phyloP scores from a whole-genome alignment of 2,113 vertebrate species.

The Crocuta crocuta region DNA sequence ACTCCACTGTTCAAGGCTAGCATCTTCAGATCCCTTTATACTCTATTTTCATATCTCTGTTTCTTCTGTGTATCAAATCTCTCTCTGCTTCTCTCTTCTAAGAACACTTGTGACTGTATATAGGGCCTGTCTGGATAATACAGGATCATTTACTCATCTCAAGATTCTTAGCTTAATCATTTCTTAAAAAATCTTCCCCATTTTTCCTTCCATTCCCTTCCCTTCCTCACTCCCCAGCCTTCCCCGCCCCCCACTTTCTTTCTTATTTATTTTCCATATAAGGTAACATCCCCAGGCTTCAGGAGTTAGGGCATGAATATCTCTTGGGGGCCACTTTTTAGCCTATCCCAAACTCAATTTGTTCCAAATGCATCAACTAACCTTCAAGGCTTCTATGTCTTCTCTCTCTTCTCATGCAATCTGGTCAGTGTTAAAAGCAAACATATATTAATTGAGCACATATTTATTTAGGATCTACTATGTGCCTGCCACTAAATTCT shows the following conservation, averaged over 20 bases:
- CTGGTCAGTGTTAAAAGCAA: background rate
- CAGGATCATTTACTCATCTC: background rate
- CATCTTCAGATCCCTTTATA: background rate
- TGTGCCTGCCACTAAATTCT: slow-evolving; percentile 20
- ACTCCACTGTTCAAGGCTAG: background rate
- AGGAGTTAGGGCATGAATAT: background rate
- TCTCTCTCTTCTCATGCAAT: background rate
- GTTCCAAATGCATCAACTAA: slow-evolving; percentile 8
- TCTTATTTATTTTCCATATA: background rate
- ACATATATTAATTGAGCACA: background rate
- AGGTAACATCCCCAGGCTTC: background rate
- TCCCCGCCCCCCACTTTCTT: too few relatives aligned
- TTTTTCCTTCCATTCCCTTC: background rate
- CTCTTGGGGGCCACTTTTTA: background rate
- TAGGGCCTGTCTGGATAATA: background rate
- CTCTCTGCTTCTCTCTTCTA: background rate
- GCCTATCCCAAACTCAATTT: background rate
- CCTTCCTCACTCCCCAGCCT: fast-evolving
- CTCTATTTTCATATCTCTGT: background rate
- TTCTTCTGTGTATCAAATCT: background rate
- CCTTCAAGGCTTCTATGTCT: background rate
- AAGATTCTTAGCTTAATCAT: background rate
- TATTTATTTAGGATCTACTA: background rate
- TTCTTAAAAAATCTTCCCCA: background rate
- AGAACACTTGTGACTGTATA: background rate